Percentiles rank a stretch among this genome's conserved stretches.
These are phyloP conservation scores for Aphis gossypii DNA, from an alignment of 1,140 invertebrate species.

Conservation along the genomic window DNA sequence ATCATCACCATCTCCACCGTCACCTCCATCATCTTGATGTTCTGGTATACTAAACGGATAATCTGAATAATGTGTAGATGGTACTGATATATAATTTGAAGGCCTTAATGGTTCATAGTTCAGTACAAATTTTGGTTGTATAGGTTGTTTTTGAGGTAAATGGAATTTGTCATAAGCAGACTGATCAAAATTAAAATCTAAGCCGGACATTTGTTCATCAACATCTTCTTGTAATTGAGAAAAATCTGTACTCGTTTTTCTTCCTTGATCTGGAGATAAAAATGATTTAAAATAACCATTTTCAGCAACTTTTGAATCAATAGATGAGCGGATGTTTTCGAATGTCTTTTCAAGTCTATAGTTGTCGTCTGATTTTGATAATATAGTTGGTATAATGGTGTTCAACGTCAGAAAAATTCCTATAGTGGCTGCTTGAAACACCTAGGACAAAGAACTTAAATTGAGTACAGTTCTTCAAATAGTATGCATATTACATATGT, in stretches of 20 bases:
- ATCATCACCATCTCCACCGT: background rate
- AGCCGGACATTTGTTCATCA: background rate
- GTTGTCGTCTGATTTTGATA: background rate
- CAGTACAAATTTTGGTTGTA: background rate
- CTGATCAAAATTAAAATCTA: slow-evolving; percentile 29
- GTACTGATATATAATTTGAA: slow-evolving; percentile 18
- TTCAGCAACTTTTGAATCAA: slow-evolving; percentile 22
- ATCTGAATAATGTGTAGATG: background rate
- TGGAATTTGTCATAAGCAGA: background rate
- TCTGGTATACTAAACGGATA: slow-evolving; percentile 10
- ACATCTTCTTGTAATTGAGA: slow-evolving; percentile 4
- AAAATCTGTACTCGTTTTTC: background rate
- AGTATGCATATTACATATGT: background rate
- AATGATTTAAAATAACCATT: slow-evolving; percentile 32
- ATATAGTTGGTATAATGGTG: background rate
- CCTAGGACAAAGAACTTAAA: background rate
- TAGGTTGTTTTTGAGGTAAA: background rate
- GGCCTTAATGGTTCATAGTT: slow-evolving; percentile 49
- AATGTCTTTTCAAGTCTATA: slow-evolving; percentile 5
- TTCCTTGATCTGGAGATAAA: background rate
- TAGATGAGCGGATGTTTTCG: background rate
- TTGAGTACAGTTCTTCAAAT: background rate
- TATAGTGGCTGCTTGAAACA: background rate
- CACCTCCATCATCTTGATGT: slow-evolving; percentile 51
- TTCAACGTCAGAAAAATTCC: background rate